These are phyloP conservation scores for Mustelus asterias DNA, from an alignment of 2,113 vertebrate genomes.

Conservation along the genomic window DNA sequence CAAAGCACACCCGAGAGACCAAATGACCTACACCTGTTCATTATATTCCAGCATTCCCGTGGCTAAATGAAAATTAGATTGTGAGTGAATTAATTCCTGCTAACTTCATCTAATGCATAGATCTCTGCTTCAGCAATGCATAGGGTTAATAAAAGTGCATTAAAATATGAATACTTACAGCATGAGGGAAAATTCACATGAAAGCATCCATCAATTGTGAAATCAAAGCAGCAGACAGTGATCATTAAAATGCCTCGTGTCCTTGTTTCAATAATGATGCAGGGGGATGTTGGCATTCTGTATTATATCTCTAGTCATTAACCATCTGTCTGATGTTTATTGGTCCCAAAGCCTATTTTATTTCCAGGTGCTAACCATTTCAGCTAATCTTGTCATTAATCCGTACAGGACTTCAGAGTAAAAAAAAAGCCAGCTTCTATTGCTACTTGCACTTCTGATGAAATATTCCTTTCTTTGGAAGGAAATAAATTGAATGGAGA, in stretches of 20 bases:
- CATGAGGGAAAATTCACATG: neutral
- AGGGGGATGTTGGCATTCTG: neutral
- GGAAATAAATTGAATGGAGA: neutral
- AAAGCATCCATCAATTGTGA: neutral
- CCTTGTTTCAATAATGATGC: conserved; percentile 4
- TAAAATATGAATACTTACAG: neutral
- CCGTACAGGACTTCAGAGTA: neutral
- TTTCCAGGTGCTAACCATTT: neutral
- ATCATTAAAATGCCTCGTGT: neutral
- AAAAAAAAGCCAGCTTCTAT: neutral
- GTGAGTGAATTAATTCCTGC: neutral
- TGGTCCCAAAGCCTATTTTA: conserved; percentile 7
- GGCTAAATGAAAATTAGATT: neutral
- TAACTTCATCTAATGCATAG: neutral
- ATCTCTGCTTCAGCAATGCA: too few species aligned
- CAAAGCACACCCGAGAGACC: neutral
- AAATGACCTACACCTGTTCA: neutral
- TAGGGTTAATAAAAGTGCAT: neutral
- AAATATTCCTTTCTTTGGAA: neutral
- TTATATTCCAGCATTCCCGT: neutral
- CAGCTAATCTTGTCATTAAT: conserved; percentile 7
- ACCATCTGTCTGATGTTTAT: conserved; percentile 23
- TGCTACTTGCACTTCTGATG: neutral
- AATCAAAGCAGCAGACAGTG: conserved; percentile 2
- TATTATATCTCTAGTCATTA: neutral